Conservation (phyloP, 1,140 invertebrate species). For the Macrosteles quadrilineatus region DNA sequence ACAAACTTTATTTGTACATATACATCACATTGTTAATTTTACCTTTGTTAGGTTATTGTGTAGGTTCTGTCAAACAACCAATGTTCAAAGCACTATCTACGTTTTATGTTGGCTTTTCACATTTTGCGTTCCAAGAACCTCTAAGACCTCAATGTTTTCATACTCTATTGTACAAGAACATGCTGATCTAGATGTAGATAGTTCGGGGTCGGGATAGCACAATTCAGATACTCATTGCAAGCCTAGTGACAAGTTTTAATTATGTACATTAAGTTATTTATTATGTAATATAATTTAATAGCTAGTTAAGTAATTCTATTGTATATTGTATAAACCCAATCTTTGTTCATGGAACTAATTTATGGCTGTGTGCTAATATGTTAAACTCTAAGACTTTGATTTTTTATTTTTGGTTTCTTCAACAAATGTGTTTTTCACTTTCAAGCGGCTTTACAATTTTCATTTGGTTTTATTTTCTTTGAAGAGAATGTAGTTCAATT, state of each 20-base stretch:
- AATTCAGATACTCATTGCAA: not conserved
- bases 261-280: not conserved
- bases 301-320: not conserved
- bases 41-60: no score
- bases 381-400: not conserved
- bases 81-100: no score
- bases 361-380: conserved; percentile 16
- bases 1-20: no score
- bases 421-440: not conserved
- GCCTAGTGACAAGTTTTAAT: not conserved
- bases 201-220: no score
- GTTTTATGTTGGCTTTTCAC: no score
- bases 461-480: not conserved
- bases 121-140: no score
- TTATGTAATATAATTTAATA: not conserved
- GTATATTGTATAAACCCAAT: conserved; percentile 6
- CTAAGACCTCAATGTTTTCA: no score
- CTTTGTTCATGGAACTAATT: conserved; percentile 14
- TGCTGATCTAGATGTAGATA: no score
- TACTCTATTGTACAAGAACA: no score
- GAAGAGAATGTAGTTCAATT: not conserved
- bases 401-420: not conserved
- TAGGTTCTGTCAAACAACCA: no score
- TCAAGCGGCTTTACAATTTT: no score
- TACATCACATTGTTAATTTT: no score